Evolutionary conservation across 2,113 vertebrate species (phyloP), one percentile per base, ranked within the genome.

Genomic region (Hemichromis elongatus): DNA sequence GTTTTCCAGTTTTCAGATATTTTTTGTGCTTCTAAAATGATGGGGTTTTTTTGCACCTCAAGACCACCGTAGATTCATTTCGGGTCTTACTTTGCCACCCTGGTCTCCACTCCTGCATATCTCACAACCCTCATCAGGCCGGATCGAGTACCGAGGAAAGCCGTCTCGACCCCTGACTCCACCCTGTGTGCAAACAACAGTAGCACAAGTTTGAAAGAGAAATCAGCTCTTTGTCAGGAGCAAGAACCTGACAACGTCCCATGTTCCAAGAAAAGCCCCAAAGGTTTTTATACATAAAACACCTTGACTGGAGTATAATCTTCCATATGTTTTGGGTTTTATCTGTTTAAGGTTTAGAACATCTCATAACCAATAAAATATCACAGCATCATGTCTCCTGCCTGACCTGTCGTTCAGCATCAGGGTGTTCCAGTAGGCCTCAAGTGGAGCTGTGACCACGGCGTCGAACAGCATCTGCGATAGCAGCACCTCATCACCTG

Each of bases 401-500:
- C 5, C 78, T 88, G 56, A 94, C 94, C 86, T 90, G 82, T 97
- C 92, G 59, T 96, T 97, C 90, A 99, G 97, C 57, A 96, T 96
- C 88, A 99, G 90, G 0, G 97, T 95, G 8, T 97, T 98, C 98
- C 98, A 99, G 88, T 99, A 99, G 28, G 98, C 98, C 82, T 99
- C 98, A 91, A 99, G 93, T 5, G 98, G 98, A 30, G 98, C 98
- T 0, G 98, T 99, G 40, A 99, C 97, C 88, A 98, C 98, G 0
- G 98, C 97, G 1, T 99, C 98, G 26, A 99, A 98, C 57, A 99
- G 92, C 6, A 96, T 95, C 86, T 99, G 97, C 91, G 96, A 97
- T 11, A 99, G 94, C 88, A 99, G 77, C 57, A 98, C 92, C 87
- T 99, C 97, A 1, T 99, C 97, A 89, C 98, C 98, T 99, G 78